A percentile compares a stretch with the other conserved stretches of the same genome.
Conservation (phyloP, 2,888 invertebrate species). For the Electrophaes corylata region DNA sequence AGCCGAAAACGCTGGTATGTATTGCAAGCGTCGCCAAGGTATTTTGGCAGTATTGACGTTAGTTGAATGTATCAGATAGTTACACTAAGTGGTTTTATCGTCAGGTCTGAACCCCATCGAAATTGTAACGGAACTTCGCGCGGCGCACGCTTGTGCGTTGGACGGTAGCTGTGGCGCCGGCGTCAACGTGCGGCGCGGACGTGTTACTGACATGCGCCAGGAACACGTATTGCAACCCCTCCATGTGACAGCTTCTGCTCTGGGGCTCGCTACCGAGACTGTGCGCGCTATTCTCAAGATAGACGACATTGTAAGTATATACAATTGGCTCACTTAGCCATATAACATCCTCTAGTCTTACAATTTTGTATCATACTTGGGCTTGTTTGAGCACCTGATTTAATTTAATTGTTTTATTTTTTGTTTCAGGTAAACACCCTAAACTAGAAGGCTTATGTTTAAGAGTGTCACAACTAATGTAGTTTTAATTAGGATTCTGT, state of each 20-base stretch:
- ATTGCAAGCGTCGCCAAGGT: no score
- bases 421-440: constrained; percentile 82
- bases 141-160: constrained; percentile 91
- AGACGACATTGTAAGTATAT: constrained; percentile 96
- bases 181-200: constrained; percentile 98
- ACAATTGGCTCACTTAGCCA: no score
- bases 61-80: no score
- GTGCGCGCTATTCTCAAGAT: constrained; percentile 99
- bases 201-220: constrained; percentile 97
- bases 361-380: no score
- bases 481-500: constrained; percentile 28
- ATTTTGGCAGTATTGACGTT: no score
- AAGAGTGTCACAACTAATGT: constrained; percentile 28
- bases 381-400: no score
- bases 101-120: constrained; percentile 94
- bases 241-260: constrained; percentile 96
- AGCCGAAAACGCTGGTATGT: constrained; percentile 76
- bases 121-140: constrained; percentile 98
- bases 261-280: constrained; percentile 97
- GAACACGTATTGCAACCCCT: constrained; percentile 99
- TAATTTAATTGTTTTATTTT: constrained; percentile 5
- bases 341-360: no score
- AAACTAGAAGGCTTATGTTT: constrained; percentile 53
- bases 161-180: constrained; percentile 93
- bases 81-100: not conserved